Conservation (phyloP, 2,797 vertebrate genomes). For the Sebastes dallii region DNA sequence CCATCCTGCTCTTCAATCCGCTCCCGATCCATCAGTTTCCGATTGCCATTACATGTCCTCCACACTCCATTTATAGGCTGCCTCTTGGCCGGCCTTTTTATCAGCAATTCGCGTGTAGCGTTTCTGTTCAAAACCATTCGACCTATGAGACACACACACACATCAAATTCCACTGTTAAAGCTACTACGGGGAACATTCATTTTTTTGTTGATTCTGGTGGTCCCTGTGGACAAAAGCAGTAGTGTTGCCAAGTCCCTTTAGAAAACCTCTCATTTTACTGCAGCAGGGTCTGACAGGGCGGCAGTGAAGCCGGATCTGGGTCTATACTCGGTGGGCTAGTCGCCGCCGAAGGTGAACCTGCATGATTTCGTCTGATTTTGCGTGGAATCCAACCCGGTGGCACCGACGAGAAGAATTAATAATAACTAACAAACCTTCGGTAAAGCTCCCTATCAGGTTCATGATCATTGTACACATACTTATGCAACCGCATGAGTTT, state of each 20-base stretch:
- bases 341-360: too few relatives aligned
- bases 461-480: not conserved
- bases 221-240: too few relatives aligned
- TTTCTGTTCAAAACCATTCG: constrained; percentile 96
- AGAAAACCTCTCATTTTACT: too few relatives aligned
- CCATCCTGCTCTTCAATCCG: not conserved
- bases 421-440: not conserved
- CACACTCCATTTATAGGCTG: constrained; percentile 98
- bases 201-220: not conserved
- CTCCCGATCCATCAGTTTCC: not conserved
- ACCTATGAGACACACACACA: constrained; percentile 77
- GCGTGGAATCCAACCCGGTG: too few relatives aligned
- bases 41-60: constrained; percentile 90
- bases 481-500: not conserved
- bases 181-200: not conserved
- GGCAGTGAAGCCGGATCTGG: too few relatives aligned
- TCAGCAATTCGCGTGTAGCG: constrained; percentile 89
- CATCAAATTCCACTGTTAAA: not conserved
- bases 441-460: not conserved
- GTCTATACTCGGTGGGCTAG: too few relatives aligned
- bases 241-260: not conserved
- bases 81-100: constrained; percentile 91
- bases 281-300: too few relatives aligned
- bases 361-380: too few relatives aligned
- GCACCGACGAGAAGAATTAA: too few relatives aligned